These are phyloP conservation scores for Choloepus didactylus DNA, from an alignment of 2,797 vertebrate genomes.

Conservation along the genomic window DNA sequence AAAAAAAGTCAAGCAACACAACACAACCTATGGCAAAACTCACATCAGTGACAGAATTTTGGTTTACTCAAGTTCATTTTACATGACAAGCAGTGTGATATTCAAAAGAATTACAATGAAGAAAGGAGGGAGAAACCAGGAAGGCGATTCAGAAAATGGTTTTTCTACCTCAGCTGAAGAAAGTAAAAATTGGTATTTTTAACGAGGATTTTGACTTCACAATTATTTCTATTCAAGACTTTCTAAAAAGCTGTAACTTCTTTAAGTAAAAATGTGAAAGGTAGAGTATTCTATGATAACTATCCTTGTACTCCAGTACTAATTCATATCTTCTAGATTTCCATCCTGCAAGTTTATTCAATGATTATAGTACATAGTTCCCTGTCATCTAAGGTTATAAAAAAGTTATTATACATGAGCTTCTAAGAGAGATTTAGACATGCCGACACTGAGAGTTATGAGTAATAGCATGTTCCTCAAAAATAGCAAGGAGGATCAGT, in stretches of 20 bases:
- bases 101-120: not conserved
- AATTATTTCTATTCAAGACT: conserved; percentile 44
- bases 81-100: not conserved
- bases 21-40: conserved; percentile 15
- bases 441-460: not conserved
- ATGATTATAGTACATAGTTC: not conserved
- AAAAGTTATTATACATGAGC: not conserved
- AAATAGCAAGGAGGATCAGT: not conserved
- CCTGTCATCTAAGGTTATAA: not conserved
- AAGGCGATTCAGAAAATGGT: not conserved
- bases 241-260: conserved; percentile 19
- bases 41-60: conserved; percentile 31
- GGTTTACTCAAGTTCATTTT: not conserved
- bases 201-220: not conserved
- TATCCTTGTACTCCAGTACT: not conserved
- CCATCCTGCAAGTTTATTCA: not conserved
- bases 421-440: not conserved
- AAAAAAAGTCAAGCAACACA: not conserved
- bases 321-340: not conserved
- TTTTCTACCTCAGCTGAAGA: not conserved
- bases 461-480: not conserved
- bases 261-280: conserved; percentile 34
- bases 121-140: not conserved
- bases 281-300: not conserved
- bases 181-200: not conserved